These are phyloP conservation scores for Andrena trimmerana DNA, from an alignment of 2,888 invertebrate genomes.

Conservation along the genomic window DNA sequence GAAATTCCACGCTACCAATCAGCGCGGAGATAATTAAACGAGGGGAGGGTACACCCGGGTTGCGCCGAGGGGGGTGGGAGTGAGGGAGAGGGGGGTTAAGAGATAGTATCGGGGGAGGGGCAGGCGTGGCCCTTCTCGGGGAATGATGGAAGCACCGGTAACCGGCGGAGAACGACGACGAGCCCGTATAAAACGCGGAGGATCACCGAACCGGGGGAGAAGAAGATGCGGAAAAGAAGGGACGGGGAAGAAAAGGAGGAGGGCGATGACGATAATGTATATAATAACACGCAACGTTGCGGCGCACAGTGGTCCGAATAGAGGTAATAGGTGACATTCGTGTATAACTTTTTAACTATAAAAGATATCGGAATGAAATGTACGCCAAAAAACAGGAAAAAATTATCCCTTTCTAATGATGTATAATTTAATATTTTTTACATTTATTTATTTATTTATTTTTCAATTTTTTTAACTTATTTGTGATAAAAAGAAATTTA, in stretches of 20 bases:
- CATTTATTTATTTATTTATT: too few species aligned
- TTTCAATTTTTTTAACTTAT: too few species aligned
- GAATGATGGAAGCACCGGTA: conserved; percentile 83
- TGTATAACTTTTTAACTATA: too few species aligned
- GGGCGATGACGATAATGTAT: conserved; percentile 65
- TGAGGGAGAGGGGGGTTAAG: conserved; percentile 65
- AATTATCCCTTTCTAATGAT: too few species aligned
- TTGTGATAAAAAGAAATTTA: too few species aligned
- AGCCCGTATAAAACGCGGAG: conserved; percentile 66
- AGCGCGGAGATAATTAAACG: conserved; percentile 84
- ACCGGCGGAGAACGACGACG: conserved; percentile 74
- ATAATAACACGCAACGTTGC: conserved; percentile 59
- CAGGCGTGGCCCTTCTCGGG: conserved; percentile 81
- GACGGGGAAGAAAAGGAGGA: conserved; percentile 30
- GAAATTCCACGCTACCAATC: conserved; percentile 84
- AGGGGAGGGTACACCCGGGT: conserved; percentile 78
- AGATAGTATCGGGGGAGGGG: conserved; percentile 82
- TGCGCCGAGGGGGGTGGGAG: conserved; percentile 58
- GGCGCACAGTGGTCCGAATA: not conserved
- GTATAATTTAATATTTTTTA: too few species aligned
- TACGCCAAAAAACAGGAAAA: too few species aligned
- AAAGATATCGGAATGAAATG: too few species aligned
- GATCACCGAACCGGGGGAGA: conserved; percentile 33
- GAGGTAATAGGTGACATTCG: too few species aligned
- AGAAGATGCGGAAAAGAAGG: conserved; percentile 36